phyloP scores from a whole-genome alignment of 1,140 invertebrate genomes.

The Helicorthomorpha holstii region DNA sequence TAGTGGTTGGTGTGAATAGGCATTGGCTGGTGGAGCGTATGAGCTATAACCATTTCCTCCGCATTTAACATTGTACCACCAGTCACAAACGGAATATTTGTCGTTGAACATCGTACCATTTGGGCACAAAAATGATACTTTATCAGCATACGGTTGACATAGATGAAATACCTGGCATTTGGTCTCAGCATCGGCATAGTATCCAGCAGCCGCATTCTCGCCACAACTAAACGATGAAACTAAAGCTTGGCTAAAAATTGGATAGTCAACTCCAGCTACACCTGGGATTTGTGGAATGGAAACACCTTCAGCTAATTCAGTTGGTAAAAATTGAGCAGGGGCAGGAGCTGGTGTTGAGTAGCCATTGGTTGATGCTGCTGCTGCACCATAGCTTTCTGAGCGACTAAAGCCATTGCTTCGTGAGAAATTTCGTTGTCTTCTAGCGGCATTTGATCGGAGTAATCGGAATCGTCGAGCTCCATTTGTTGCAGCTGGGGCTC shows the following conservation, averaged over 20 bases:
- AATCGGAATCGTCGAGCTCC: not conserved
- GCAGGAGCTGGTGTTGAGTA: not conserved
- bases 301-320: not conserved
- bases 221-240: constrained; percentile 26
- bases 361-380: too few relatives aligned
- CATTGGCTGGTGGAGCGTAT: not conserved
- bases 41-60: not conserved
- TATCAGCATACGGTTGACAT: constrained; percentile 2
- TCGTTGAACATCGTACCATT: constrained; percentile 20
- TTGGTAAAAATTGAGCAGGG: not conserved
- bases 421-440: too few relatives aligned
- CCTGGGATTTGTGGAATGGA: not conserved
- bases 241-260: constrained; percentile 17
- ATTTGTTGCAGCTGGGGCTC: not conserved
- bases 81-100: constrained; percentile 17
- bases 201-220: constrained; percentile 27
- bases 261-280: constrained; percentile 1
- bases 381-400: too few relatives aligned
- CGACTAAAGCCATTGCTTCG: too few relatives aligned
- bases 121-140: constrained; percentile 15
- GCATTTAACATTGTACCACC: constrained; percentile 20
- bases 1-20: too few relatives aligned
- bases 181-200: constrained; percentile 29
- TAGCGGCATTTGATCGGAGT: too few relatives aligned
- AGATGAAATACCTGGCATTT: constrained; percentile 25